Conservation (phyloP, 2,888 invertebrate genomes). For the Carterocephalus palaemon region DNA sequence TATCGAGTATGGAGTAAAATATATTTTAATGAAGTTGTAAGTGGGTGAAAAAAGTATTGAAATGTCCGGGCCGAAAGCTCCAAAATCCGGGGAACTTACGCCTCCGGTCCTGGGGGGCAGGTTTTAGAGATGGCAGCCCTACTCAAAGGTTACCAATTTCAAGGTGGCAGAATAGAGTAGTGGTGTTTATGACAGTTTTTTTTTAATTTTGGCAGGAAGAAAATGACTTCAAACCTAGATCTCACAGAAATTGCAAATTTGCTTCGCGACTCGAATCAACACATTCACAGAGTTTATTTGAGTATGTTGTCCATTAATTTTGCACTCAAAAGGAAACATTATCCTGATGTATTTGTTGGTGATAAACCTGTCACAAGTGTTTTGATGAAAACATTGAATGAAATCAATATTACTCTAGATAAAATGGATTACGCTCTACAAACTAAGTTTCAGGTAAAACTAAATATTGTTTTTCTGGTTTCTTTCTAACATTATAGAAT, state of each 20-base stretch:
- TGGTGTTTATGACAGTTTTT: too few species aligned
- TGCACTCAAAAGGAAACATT: constrained; percentile 56
- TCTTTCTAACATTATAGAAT: too few species aligned
- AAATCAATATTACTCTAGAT: constrained; percentile 59
- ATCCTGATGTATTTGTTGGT: constrained; percentile 54
- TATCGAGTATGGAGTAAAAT: too few species aligned
- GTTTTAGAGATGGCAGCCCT: too few species aligned
- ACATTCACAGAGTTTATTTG: constrained; percentile 62
- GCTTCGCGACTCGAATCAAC: constrained; percentile 63
- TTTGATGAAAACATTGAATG: constrained; percentile 55
- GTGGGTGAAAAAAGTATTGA: too few species aligned
- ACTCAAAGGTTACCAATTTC: too few species aligned
- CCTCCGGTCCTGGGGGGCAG: too few species aligned
- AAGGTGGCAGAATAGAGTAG: too few species aligned
- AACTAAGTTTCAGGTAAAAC: constrained; percentile 58
- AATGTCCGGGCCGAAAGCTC: too few species aligned
- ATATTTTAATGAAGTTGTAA: too few species aligned
- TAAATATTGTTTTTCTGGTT: background rate
- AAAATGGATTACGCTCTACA: constrained; percentile 62
- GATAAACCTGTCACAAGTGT: constrained; percentile 69
- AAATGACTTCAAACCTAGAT: constrained; percentile 37
- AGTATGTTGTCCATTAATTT: constrained; percentile 62
- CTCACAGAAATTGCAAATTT: constrained; percentile 58
- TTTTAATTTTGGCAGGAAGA: constrained; percentile 7
- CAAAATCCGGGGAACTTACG: too few species aligned